A percentile compares a stretch with the other conserved stretches of the same genome.
Evolutionary conservation across 2,888 invertebrate genomes (phyloP).

Genomic region (Rhodophaea formosa): DNA sequence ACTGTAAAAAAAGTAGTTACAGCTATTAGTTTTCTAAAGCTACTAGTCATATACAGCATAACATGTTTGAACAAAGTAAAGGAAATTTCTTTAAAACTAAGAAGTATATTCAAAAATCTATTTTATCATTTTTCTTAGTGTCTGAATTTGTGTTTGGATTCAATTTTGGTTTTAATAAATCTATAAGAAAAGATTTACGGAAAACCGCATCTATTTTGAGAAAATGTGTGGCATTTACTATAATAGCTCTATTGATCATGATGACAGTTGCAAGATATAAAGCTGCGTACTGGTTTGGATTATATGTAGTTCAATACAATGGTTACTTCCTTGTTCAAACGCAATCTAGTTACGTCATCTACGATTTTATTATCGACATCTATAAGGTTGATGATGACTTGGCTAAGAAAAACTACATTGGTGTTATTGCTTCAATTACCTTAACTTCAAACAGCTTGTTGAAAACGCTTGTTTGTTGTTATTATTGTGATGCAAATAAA

Average conservation of each 20-base stretch:
- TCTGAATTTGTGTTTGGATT: not conserved
- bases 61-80: not conserved
- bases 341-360: not conserved
- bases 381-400: not conserved
- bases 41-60: not conserved
- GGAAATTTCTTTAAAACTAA: not conserved
- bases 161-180: not conserved
- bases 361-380: conserved; percentile 2
- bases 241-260: not conserved
- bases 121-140: not conserved
- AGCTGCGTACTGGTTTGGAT: not conserved
- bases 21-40: not conserved
- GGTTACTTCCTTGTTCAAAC: not conserved
- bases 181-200: not conserved
- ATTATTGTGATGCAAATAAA: not conserved
- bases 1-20: not conserved
- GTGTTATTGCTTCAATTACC: not conserved
- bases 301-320: not conserved
- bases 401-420: not conserved
- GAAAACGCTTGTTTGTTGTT: not conserved
- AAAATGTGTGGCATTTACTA: not conserved
- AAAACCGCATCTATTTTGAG: not conserved
- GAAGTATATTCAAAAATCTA: not conserved
- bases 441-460: not conserved
- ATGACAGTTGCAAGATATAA: not conserved